Percentiles rank a stretch among this genome's conserved stretches.
These are phyloP conservation scores for Cydia pomonella DNA, from an alignment of 1,140 invertebrate genomes.

Conservation along the genomic window DNA sequence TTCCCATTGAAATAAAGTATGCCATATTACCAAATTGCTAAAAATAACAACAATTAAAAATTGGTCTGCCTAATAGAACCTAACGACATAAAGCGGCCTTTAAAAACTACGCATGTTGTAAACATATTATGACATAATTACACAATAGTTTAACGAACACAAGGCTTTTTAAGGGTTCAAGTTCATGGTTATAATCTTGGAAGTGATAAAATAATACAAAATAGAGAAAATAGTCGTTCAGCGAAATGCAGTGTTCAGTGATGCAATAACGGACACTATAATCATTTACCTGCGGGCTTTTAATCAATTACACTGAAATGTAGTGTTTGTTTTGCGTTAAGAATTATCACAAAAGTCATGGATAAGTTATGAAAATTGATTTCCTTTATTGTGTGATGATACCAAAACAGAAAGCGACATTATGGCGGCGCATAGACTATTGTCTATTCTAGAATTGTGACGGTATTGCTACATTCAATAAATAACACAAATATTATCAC, in stretches of 20 bases:
- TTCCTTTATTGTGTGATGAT: conserved; percentile 68
- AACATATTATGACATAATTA: conserved; percentile 30
- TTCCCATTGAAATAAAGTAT: background rate
- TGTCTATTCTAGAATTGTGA: conserved; percentile 18
- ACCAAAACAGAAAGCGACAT: conserved; percentile 78
- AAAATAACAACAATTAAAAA: conserved; percentile 33
- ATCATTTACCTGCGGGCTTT: conserved; percentile 35
- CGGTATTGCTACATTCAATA: background rate
- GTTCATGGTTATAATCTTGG: conserved; percentile 21
- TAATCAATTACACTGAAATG: conserved; percentile 35
- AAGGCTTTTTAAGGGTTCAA: conserved; percentile 8
- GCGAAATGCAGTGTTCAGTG: conserved; percentile 13
- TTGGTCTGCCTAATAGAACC: conserved; percentile 9
- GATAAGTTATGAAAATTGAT: conserved; percentile 71
- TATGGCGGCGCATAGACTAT: conserved; percentile 65
- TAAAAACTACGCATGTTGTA: background rate
- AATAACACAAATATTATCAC: no score
- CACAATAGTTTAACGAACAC: conserved; percentile 17
- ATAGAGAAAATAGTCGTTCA: conserved; percentile 53
- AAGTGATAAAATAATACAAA: conserved; percentile 41
- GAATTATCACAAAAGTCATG: conserved; percentile 54
- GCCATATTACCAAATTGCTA: conserved; percentile 11
- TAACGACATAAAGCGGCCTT: background rate
- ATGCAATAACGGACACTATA: conserved; percentile 24
- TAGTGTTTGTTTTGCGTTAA: conserved; percentile 47